Base-by-base conservation (phyloP, 2,113 vertebrate species). In the Hydrolagus affinis region DNA sequence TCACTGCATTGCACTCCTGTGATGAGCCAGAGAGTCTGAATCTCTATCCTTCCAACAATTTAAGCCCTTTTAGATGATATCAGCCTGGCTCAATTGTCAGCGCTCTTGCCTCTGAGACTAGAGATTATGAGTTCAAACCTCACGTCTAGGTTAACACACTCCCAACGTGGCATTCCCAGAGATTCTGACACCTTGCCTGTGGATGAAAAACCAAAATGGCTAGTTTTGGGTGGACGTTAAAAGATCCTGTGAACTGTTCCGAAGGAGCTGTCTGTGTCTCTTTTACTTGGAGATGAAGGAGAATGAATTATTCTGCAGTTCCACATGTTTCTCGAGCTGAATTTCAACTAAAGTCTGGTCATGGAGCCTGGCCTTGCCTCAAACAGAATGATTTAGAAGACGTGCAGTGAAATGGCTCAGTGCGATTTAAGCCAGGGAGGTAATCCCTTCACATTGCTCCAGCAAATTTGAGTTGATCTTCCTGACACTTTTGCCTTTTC, bases 391-490 rank as follows among this genome's bases (percentile, higher is more conserved):
- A 19, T 83, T 83, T 28, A 28, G 66, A 28, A 30, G 78, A 15
- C 62, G 32, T 28, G 32, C 21, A 25, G 25, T 83, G 23, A 83
- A 83, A 10, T 66, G 62, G 78, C 25, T 66, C 62, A 6, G 11
- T 83, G 32, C 66, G 66, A 11, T 66, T 32, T 83, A 83, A 66
- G 64, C 78, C 78, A 66, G 19, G 62, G 78, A 32, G 78, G 60
- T 83, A 66, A 83, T 23, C 78, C 62, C 59, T 66, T 83, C 60
- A 66, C 19, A 62, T 32, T 83, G 62, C 78, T 83, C 78, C 6
- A 66, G 78, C 62, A 30, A 21, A 15, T 30, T 83, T 62, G 66
- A 30, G 8, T 60, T 83, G 78, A 83, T 83, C 60, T 75, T 19
- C 73, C 32, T 75, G 73, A 56, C 73, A 57, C 73, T 30, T 83